Conservation (phyloP, 2,888 invertebrate species). For the Drosophila picticornis region DNA sequence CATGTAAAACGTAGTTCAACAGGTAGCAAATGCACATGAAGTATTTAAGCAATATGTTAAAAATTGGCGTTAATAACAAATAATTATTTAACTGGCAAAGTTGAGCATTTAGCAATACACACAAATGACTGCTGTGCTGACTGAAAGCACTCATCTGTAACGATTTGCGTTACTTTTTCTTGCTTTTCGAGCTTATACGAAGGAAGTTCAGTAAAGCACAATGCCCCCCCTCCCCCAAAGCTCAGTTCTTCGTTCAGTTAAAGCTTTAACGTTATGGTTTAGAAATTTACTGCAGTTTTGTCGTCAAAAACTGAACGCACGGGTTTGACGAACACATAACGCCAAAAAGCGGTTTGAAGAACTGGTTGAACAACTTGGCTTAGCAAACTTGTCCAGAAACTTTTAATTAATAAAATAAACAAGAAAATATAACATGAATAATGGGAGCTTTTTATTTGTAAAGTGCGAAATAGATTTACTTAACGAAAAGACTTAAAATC, state of each 20-base stretch:
- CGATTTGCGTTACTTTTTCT: background rate
- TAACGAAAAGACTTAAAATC: background rate
- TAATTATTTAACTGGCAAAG: background rate
- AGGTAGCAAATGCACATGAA: background rate
- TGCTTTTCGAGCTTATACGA: background rate
- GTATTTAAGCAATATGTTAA: background rate
- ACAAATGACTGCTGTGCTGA: background rate
- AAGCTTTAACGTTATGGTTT: background rate
- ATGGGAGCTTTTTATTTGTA: background rate
- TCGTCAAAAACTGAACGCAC: background rate
- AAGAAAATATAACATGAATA: background rate
- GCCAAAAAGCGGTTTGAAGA: background rate
- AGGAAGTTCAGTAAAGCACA: background rate
- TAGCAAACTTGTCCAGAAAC: background rate
- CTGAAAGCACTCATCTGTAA: background rate
- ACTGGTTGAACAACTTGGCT: background rate
- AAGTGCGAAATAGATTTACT: background rate
- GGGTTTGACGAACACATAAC: background rate
- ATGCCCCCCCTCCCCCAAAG: background rate
- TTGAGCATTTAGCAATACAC: background rate
- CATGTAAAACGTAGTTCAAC: background rate
- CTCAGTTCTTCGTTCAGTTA: background rate
- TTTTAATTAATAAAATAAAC: background rate
- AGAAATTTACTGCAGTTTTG: background rate
- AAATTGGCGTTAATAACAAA: background rate